Evolutionary conservation across 1,140 invertebrate species (phyloP), one percentile per base, ranked within the genome.

Genomic region (Sarcophaga peregrina): DNA sequence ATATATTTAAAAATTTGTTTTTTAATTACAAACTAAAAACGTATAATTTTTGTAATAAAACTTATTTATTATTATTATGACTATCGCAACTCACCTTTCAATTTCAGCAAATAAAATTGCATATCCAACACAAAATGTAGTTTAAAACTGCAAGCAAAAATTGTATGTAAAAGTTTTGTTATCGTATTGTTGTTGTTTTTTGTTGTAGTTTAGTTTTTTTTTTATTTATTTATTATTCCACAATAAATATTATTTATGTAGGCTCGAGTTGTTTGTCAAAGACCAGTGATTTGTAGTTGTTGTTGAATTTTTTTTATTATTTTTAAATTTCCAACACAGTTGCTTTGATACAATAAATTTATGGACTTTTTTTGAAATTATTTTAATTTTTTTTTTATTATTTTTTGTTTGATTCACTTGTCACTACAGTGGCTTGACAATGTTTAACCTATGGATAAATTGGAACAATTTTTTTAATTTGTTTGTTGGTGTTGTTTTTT

Each of bases 1-100:
- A 58, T 58, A n/a, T 58, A 58, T 15, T 13, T 58, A 15, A 13
- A 58, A 58, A 58, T 58, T 58, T 37, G 1, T 37, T 37, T 37
- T 37, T 58, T 58, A 58, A 58, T 58, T 58, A 58, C 15, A 58
- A 58, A 58, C n/a, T 58, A n/a, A 58, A 37, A 58, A 58, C 54
- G 13, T 58, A 58, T 58, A 58, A 58, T 58, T 58, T 37, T 37
- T 37, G 25, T 37, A 52, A 58, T 58, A 58, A 58, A 37, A 58
- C 15, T 13, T 54, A 15, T 54, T 6, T 7, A 58, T 58, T 58
- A 58, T 58, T 58, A 37, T 37, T 58, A 58, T 58, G 15, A 7
- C 15, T 13, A 7, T 58, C 7, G 15, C 62, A 25, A 68, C 62
- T 68, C 20, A 68, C 62, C 62, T 10, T 68, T 68, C n/a, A 68